Evolutionary conservation across 2,113 vertebrate species (phyloP), one percentile per base, ranked within the genome.

Genomic region (Gnathonemus longibarbis): DNA sequence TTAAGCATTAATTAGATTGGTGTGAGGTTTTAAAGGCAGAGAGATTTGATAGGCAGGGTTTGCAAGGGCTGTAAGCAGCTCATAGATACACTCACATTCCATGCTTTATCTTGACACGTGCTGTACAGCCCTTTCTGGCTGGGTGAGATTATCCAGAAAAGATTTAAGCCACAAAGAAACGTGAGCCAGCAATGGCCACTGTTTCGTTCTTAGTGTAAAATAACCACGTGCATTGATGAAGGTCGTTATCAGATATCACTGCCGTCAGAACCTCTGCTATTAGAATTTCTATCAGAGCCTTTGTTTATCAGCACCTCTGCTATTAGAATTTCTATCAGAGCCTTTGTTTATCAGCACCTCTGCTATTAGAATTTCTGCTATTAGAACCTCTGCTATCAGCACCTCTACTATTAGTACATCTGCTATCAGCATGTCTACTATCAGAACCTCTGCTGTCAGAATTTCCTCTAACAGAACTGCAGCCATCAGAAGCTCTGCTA

Each of bases 1-100:
- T 88, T 88, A 77, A 70, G 77, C 91, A 50, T 95, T 96, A 95
- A 96, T 96, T 92, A 95, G 88, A 89, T 92, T 77, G 85, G 80
- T 45, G 66, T 87, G 90, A 89, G 48, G 46, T 70, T 48, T 83
- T 80, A 80, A 50, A 88, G 87, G 85, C 89, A 85, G 87, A 66
- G 84, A 89, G 86, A 91, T 91, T 89, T 24, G n/a, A 90, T 89
- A 88, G 90, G 91, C n/a, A 91, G 90, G 48, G n/a, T 86, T 9
- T 31, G 46, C 15, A 27, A 27, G 88, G 87, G 89, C 46, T 83
- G 85, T 42, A 13, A 53, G 52, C 89, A 89, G 90, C 91, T 90
- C 58, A 5, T 89, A 92, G 91, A 92, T 91, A 48, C 91, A 45
- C 11, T 56, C 86, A 87, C 86, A 15, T 50, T 3, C 24, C 10